phyloP scores from a whole-genome alignment of 2,888 invertebrate genomes.

The Drosophila maculinotata region DNA sequence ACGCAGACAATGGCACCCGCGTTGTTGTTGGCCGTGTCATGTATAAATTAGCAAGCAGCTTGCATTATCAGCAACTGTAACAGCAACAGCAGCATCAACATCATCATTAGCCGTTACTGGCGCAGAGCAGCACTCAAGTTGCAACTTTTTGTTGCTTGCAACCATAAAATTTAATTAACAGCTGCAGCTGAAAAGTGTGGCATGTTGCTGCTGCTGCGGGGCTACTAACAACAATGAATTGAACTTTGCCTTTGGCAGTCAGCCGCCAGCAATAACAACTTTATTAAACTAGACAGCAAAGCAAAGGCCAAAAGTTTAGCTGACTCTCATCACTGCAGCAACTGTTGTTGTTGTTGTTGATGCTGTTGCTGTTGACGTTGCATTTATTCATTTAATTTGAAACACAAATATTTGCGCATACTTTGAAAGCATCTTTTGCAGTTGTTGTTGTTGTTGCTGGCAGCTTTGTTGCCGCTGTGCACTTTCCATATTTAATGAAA shows the following conservation, averaged over 20 bases:
- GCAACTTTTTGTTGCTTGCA: conserved; percentile 55
- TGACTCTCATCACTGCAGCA: conserved; percentile 30
- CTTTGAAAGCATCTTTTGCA: conserved; percentile 20
- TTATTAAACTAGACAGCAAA: conserved; percentile 55
- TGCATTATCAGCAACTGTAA: conserved; percentile 47
- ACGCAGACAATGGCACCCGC: conserved; percentile 21
- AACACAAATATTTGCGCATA: conserved; percentile 70
- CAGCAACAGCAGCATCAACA: conserved; percentile 44
- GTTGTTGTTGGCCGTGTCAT: conserved; percentile 57
- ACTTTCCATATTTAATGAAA: conserved; percentile 64
- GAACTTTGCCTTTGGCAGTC: conserved; percentile 40
- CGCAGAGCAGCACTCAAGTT: conserved; percentile 52
- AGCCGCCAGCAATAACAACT: conserved; percentile 36
- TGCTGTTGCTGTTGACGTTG: conserved; percentile 16
- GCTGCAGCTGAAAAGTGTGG: conserved; percentile 26
- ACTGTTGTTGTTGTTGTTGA: conserved; percentile 11
- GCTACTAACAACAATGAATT: conserved; percentile 29
- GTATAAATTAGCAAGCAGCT: conserved; percentile 67
- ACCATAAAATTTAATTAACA: conserved; percentile 76
- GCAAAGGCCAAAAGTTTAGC: conserved; percentile 36
- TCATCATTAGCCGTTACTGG: conserved; percentile 44
- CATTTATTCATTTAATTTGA: conserved; percentile 71
- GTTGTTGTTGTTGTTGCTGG: conserved; percentile 6
- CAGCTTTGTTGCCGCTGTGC: too few species aligned
- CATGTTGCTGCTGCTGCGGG: background rate